A percentile compares a stretch with the other conserved stretches of the same genome.
Conservation (phyloP, 2,888 invertebrate species). For the Cotesia congregata region DNA sequence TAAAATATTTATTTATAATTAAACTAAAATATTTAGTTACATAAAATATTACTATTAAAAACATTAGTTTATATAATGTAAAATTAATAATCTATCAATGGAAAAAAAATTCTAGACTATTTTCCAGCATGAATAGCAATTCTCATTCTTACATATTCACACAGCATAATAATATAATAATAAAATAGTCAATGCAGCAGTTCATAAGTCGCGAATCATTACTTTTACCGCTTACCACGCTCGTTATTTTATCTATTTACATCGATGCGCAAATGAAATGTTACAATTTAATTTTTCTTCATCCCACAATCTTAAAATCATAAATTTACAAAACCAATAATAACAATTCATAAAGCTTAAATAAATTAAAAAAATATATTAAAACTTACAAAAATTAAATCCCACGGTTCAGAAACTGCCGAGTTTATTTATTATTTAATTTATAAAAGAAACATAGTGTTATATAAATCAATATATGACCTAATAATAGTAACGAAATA, state of each 20-base stretch:
- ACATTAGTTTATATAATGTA: background rate
- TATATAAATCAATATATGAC: background rate
- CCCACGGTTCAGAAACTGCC: background rate
- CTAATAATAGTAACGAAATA: background rate
- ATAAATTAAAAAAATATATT: background rate
- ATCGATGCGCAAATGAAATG: background rate
- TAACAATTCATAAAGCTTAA: background rate
- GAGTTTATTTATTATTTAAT: background rate
- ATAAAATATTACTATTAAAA: background rate
- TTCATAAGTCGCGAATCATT: conserved; percentile 37
- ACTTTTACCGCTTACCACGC: conserved; percentile 31
- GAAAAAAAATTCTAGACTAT: background rate
- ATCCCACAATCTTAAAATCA: background rate
- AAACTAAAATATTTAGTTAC: too few species aligned
- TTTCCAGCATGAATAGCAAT: background rate
- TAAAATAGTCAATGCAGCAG: conserved; percentile 2
- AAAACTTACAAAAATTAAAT: background rate
- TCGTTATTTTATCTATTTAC: conserved; percentile 29
- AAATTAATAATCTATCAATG: background rate
- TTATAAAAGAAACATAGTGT: background rate
- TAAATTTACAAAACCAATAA: background rate
- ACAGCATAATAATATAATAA: background rate
- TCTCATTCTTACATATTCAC: background rate
- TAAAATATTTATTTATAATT: too few species aligned
- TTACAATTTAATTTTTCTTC: conserved; percentile 29